These are phyloP conservation scores for Agrochola litura DNA, from an alignment of 2,888 invertebrate species.

Conservation along the genomic window DNA sequence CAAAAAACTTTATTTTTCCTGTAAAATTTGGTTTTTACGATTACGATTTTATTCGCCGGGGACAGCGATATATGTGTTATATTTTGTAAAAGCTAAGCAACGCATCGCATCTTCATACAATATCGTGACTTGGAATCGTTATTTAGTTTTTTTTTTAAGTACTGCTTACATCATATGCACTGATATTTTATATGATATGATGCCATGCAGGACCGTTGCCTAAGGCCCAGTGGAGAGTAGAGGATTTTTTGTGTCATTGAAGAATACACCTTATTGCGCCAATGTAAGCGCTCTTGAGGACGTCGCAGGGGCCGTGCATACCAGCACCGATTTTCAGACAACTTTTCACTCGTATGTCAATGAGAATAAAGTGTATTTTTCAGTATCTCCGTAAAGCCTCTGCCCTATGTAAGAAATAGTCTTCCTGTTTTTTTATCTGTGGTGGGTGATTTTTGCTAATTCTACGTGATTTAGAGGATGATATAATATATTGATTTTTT, in stretches of 20 bases:
- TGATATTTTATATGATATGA: not conserved
- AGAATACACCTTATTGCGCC: constrained; percentile 9
- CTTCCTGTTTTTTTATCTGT: constrained; percentile 16
- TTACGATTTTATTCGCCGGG: too few species aligned
- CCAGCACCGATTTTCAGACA: not conserved
- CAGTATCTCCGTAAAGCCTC: not conserved
- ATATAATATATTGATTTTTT: constrained; percentile 20
- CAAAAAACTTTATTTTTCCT: too few species aligned
- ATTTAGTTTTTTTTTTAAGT: not conserved
- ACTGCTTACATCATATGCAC: not conserved
- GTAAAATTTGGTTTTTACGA: too few species aligned
- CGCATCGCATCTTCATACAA: not conserved
- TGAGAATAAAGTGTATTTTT: constrained; percentile 16
- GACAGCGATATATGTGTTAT: not conserved
- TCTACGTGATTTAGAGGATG: constrained; percentile 8
- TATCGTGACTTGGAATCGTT: too few species aligned
- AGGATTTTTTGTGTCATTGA: not conserved
- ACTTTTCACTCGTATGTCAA: not conserved
- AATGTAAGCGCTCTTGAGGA: not conserved
- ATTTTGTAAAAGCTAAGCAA: constrained; percentile 1
- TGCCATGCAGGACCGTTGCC: not conserved
- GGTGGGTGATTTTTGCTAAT: constrained; percentile 36
- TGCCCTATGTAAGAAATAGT: constrained; percentile 9
- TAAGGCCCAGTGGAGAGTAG: not conserved
- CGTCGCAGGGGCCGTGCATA: too few species aligned